Evolutionary conservation across 1,140 invertebrate genomes (phyloP).

Genomic region (Meloidogyne floridensis): DNA sequence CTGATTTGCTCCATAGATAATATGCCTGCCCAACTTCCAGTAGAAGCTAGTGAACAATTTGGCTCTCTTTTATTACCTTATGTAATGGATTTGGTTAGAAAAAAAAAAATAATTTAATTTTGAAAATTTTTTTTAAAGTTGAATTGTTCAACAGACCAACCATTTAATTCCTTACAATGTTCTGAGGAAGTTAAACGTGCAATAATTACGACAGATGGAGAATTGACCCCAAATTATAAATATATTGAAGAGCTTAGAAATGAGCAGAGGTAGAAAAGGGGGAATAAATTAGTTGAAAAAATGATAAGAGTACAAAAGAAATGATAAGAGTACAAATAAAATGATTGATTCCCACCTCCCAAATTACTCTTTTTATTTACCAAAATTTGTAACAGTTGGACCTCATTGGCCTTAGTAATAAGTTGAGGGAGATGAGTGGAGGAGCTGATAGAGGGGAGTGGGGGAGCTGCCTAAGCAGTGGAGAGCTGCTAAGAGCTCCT

Average conservation of each 20-base stretch:
- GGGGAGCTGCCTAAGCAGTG: too few species aligned
- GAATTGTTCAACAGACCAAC: conserved; percentile 67
- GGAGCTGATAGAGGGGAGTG: too few species aligned
- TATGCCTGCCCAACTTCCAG: conserved; percentile 97
- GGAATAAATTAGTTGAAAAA: too few species aligned
- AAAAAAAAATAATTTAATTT: too few species aligned
- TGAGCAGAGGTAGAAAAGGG: conserved; percentile 66
- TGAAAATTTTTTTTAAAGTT: conserved; percentile 69
- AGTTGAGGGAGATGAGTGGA: too few species aligned
- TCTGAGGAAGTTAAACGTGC: conserved; percentile 69
- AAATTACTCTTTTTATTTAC: too few species aligned
- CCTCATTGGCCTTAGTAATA: too few species aligned
- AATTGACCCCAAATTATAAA: conserved; percentile 85
- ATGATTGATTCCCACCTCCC: not conserved
- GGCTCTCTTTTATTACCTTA: conserved; percentile 88
- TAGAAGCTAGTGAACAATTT: conserved; percentile 95
- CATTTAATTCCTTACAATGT: conserved; percentile 58
- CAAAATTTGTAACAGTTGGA: too few species aligned
- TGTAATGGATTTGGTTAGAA: conserved; percentile 77
- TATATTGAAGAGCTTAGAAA: conserved; percentile 88
- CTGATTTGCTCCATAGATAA: conserved; percentile 98
- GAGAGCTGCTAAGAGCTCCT: too few species aligned
- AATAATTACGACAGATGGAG: conserved; percentile 92
- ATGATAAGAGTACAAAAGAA: not conserved
- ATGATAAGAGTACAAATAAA: not conserved